A percentile compares a stretch with the other conserved stretches of the same genome.
phyloP scores from a whole-genome alignment of 1,140 invertebrate species.

The Xylocopa sonorina region DNA sequence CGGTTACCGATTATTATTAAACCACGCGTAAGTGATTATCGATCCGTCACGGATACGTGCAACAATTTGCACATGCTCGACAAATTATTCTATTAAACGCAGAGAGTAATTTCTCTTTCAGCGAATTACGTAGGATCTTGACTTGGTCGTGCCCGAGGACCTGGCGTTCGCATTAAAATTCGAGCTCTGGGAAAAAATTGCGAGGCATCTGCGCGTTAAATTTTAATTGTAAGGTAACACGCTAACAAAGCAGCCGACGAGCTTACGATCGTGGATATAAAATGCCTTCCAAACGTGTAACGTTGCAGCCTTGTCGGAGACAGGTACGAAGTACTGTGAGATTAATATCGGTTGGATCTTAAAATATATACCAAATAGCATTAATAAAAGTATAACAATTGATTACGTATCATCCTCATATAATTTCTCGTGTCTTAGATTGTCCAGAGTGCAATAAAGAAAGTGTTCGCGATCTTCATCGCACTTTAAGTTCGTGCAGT shows the following conservation, averaged over 20 bases:
- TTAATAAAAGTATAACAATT: neutral
- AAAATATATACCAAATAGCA: neutral
- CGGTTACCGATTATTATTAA: neutral
- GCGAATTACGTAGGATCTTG: too few relatives aligned
- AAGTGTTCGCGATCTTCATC: neutral
- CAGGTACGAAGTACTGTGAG: too few relatives aligned
- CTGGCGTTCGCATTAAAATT: too few relatives aligned
- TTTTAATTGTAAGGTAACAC: constrained; percentile 15
- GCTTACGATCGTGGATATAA: neutral
- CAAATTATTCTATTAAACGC: too few relatives aligned
- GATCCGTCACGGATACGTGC: too few relatives aligned
- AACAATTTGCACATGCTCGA: too few relatives aligned
- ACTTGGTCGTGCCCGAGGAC: too few relatives aligned
- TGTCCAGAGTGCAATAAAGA: too few relatives aligned
- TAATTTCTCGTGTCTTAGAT: too few relatives aligned
- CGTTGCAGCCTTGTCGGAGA: neutral
- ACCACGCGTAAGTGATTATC: neutral
- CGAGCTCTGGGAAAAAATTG: too few relatives aligned
- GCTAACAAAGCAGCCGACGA: neutral
- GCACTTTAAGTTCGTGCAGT: constrained; percentile 47
- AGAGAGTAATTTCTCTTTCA: too few relatives aligned
- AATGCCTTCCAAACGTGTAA: neutral
- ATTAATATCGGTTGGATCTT: neutral
- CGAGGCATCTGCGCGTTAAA: neutral
- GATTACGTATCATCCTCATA: too few relatives aligned